These are phyloP conservation scores for Oncorhynchus masou DNA, from an alignment of 2,113 vertebrate species.

Conservation along the genomic window DNA sequence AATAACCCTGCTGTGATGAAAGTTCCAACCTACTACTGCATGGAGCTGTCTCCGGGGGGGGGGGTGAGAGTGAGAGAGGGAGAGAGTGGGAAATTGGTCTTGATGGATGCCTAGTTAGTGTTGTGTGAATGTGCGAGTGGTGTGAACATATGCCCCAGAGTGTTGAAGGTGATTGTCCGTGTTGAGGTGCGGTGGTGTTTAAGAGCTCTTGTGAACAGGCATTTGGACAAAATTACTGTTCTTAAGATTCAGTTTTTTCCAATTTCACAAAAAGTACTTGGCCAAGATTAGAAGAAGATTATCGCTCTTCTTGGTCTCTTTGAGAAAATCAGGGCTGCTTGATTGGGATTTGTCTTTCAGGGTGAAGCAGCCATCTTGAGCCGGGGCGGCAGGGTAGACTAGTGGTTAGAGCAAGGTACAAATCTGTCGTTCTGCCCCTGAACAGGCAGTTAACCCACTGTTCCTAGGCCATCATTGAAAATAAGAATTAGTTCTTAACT, in stretches of 20 bases:
- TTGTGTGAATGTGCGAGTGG: not conserved
- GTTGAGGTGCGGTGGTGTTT: not conserved
- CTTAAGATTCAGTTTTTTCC: slow-evolving; percentile 8
- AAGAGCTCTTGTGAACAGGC: not conserved
- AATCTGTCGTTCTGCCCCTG: too few species aligned
- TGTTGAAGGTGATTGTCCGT: too few species aligned
- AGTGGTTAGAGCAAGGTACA: too few species aligned
- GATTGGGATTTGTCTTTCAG: not conserved
- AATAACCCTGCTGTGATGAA: slow-evolving; percentile 34
- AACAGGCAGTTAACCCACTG: too few species aligned
- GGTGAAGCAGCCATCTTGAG: not conserved
- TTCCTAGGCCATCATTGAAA: too few species aligned
- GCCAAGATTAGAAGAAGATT: not conserved
- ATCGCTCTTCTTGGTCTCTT: not conserved
- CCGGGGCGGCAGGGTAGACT: not conserved
- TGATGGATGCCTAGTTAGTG: slow-evolving; percentile 18
- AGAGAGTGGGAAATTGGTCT: slow-evolving; percentile 4
- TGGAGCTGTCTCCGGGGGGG: slow-evolving; percentile 15
- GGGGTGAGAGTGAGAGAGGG: too few species aligned
- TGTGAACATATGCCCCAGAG: not conserved
- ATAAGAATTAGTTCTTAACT: too few species aligned
- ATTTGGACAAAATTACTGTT: slow-evolving; percentile 10
- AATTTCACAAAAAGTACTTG: not conserved
- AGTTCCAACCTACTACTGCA: slow-evolving; percentile 14
- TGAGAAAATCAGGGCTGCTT: not conserved